Evolutionary conservation across 2,113 vertebrate genomes (phyloP).

Genomic region (Macquaria ambigua): DNA sequence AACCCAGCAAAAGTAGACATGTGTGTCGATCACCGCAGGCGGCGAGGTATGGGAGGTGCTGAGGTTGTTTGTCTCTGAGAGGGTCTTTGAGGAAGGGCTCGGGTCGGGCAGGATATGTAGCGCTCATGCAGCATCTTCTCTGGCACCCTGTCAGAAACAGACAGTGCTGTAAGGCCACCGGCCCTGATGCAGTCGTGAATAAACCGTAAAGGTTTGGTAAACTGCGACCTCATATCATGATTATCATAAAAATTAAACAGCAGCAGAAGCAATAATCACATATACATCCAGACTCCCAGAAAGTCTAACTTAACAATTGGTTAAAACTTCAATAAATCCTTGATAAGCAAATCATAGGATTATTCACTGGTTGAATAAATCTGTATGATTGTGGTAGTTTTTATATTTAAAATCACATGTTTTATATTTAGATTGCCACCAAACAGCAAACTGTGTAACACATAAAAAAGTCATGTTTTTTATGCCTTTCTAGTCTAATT

Average conservation of each 20-base stretch:
- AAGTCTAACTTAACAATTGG: not conserved
- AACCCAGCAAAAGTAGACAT: not conserved
- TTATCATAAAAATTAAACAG: not conserved
- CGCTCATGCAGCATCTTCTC: slow-evolving; percentile 76
- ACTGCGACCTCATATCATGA: not conserved
- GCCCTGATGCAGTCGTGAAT: not conserved
- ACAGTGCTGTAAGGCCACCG: not conserved
- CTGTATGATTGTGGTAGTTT: not conserved
- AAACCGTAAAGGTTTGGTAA: not conserved
- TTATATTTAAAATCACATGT: too few relatives aligned
- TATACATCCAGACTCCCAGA: not conserved
- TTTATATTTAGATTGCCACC: too few relatives aligned
- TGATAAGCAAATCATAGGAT: not conserved
- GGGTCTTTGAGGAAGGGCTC: slow-evolving; percentile 70
- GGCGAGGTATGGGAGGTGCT: slow-evolving; percentile 71
- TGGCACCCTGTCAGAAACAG: slow-evolving; percentile 66
- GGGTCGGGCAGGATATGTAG: slow-evolving; percentile 77
- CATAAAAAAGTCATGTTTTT: not conserved
- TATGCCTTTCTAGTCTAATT: not conserved
- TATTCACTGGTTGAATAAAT: not conserved
- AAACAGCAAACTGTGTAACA: too few relatives aligned
- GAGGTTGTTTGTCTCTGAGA: slow-evolving; percentile 39
- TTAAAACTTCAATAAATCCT: not conserved
- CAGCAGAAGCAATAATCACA: not conserved
- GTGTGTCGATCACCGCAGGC: slow-evolving; percentile 66